Conservation (phyloP, 2,888 invertebrate species). For the Campoletis raptor region DNA sequence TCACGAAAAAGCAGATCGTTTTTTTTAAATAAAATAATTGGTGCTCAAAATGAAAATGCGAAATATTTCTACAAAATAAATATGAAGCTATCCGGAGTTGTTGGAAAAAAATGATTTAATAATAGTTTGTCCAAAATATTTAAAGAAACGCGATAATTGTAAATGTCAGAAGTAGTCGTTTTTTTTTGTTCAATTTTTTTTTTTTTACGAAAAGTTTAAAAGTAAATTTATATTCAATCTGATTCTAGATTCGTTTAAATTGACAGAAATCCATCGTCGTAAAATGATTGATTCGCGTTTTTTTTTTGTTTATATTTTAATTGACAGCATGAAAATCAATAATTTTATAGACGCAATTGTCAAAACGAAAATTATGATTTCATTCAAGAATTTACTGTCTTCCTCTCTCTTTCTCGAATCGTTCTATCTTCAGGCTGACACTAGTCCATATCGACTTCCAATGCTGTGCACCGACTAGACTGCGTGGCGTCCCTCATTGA, state of each 20-base stretch:
- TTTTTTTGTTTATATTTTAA: background rate
- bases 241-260: background rate
- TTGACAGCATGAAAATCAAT: background rate
- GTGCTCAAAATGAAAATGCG: no score
- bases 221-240: background rate
- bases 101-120: no score
- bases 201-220: no score
- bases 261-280: background rate
- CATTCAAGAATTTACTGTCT: background rate
- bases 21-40: no score
- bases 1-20: no score
- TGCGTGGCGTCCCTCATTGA: conserved; percentile 45
- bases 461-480: conserved; percentile 15
- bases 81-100: no score
- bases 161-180: no score
- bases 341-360: background rate
- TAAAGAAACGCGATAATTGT: no score
- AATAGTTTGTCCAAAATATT: no score
- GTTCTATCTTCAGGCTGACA: background rate
- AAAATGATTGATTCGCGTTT: background rate
- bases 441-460: conserved; percentile 17
- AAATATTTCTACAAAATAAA: no score
- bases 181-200: no score
- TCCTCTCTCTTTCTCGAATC: background rate
- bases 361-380: background rate